Base-by-base conservation (phyloP, 2,888 invertebrate species). In the Epinotia ramella region DNA sequence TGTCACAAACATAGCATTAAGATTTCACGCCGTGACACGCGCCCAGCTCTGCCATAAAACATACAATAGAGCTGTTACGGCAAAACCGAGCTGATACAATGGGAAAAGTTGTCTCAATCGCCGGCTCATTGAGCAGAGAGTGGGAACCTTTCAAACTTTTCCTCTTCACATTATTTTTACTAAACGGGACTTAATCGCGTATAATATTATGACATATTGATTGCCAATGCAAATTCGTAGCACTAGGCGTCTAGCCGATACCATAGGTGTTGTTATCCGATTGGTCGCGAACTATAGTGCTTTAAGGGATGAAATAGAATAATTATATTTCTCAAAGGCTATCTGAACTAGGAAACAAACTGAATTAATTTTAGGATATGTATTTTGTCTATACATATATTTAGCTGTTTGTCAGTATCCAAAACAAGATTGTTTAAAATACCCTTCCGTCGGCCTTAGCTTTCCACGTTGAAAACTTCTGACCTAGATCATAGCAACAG, bases 51-150 rank as follows among this genome's bases (percentile, higher is more conserved):
- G 73, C 49, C 49, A 64, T 69, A 64, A 65, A 70, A 53, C 49
- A 64, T 64, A 65, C 70, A 67, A 67, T 70, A 44, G 49, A 49
- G 68, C 13, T 18, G 16, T 68, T 11, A 44, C 56, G 24, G 67
- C 56, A 63, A 68, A 65, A 66, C 59, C 46, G n/a, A 24, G 46
- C 40, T 20, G 13, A 28, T 71, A 75, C 75, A 75, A 75, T 75
- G 53, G 74, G 75, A 75, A 71, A 75, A 70, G 70, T 66, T 7
- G 63, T 56, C 60, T 73, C 60, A 75, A 65, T 70, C 20, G 60
- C 57, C 24, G 12, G 57, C 46, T 74, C 70, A 74, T 70, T 70
- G 57, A 65, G 24, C 60, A 40, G 67, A 75, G 24, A 75, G 53
- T 60, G 20, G 65, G 46, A 59, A 59, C 49, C 40, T 65, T 65